Evolutionary conservation across 2,888 invertebrate species (phyloP), one percentile per base, ranked within the genome.

Genomic region (Sminthurinus aureus): DNA sequence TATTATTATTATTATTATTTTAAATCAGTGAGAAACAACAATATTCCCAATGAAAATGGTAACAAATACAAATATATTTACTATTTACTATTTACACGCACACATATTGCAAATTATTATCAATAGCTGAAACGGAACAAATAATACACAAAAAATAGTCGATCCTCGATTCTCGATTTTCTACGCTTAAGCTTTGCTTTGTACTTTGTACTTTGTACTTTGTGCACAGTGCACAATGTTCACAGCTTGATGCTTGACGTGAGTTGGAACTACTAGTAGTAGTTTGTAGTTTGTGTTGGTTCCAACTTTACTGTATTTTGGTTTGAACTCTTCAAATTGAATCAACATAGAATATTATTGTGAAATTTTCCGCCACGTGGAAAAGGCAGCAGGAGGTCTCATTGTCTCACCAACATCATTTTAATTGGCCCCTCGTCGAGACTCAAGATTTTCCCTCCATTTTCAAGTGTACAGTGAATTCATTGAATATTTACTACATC

Each of bases 361-460:
- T 83, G 52, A 69, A 71, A 78, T 78, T 78, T 83, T 58, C 79
- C 58, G 73, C 58, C 83, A 83, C 83, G 83, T 78, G 83, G 83
- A 77, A 73, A 78, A 26, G 67, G 67, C 79, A 52, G 8, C 79
- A 51, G 83, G 83, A 82, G 79, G 79, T 79, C 79, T 50, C 73
- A 66, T 69, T 67, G 66, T 79, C 79, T 83, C 52, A 64, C 79
- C 75, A 66, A 73, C 79, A 83, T 79, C 51, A 75, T 79, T 82
- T 83, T 83, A 83, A 83, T 83, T 83, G 83, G 83, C 75, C 83
- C 83, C 83, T 83, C 51, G 67, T 79, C 38, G 73, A 71, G 58
- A 15, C 18, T 58, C 58, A 58, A 58, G 58, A 15, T 58, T 58
- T 58, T 38, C 38, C 38, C 38, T 38, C 38, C 38, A 38, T 4